These are phyloP conservation scores for Drosophila azteca DNA, from an alignment of 1,140 invertebrate species.

Conservation along the genomic window DNA sequence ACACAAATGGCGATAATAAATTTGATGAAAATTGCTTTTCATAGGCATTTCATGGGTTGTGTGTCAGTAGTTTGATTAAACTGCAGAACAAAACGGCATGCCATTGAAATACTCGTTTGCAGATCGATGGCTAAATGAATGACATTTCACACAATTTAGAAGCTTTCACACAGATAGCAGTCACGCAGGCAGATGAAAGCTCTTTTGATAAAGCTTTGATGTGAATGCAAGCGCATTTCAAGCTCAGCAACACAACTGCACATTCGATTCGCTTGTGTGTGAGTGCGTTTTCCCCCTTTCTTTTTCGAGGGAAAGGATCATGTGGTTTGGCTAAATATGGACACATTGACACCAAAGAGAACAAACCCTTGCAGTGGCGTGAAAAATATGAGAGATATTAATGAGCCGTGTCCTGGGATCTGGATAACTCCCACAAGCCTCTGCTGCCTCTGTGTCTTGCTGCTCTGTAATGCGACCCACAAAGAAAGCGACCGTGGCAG, in stretches of 20 bases:
- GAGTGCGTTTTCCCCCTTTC: slow-evolving; percentile 6
- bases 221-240: too few species aligned
- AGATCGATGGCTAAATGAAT: slow-evolving; percentile 8
- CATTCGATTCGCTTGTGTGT: too few species aligned
- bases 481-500: slow-evolving; percentile 71
- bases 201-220: too few species aligned
- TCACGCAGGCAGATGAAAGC: too few species aligned
- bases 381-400: slow-evolving; percentile 74
- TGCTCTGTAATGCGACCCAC: slow-evolving; percentile 54
- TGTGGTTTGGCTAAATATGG: slow-evolving; percentile 8
- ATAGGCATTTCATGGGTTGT: slow-evolving; percentile 68
- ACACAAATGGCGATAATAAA: slow-evolving; percentile 70
- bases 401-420: slow-evolving; percentile 54
- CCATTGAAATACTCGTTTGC: slow-evolving; percentile 16
- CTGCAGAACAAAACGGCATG: slow-evolving; percentile 34
- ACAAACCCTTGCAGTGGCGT: slow-evolving; percentile 44
- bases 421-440: slow-evolving; percentile 46
- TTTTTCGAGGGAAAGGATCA: too few species aligned
- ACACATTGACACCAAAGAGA: slow-evolving; percentile 27
- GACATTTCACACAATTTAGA: slow-evolving; percentile 10
- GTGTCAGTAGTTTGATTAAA: slow-evolving; percentile 70
- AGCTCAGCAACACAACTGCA: too few species aligned
- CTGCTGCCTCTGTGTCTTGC: background rate
- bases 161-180: background rate
- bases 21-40: slow-evolving; percentile 78